Percentiles rank a stretch among this genome's conserved stretches.
These are phyloP conservation scores for Bettongia penicillata DNA, from an alignment of 2,113 vertebrate species.

Conservation along the genomic window DNA sequence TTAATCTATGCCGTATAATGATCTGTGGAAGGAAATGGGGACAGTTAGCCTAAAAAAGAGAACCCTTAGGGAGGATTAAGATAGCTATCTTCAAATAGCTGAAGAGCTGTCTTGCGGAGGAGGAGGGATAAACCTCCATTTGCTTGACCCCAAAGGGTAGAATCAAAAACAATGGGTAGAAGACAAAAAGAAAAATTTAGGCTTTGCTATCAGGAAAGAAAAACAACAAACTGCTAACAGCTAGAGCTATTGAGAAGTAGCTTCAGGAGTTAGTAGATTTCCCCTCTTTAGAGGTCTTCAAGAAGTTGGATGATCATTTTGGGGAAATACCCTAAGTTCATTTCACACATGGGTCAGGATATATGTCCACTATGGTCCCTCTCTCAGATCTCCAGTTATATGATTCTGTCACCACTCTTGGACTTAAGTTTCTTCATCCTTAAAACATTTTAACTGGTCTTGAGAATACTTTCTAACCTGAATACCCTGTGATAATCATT, in stretches of 20 bases:
- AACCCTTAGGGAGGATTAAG: background rate
- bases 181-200: background rate
- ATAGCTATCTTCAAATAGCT: background rate
- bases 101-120: background rate
- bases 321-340: background rate
- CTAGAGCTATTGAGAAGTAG: background rate
- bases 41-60: background rate
- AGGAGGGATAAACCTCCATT: background rate
- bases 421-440: background rate
- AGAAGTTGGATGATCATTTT: background rate
- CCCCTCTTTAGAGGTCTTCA: background rate
- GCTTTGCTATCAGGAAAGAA: background rate
- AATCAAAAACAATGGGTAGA: background rate
- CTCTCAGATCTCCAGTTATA: background rate
- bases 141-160: background rate
- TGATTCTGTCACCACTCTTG: background rate
- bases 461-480: background rate
- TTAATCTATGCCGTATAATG: background rate
- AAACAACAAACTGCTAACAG: background rate
- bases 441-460: background rate
- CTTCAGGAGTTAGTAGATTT: background rate
- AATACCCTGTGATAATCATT: background rate
- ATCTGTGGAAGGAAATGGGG: background rate
- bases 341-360: background rate
- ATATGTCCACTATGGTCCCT: background rate